Percentiles rank a stretch among this genome's conserved stretches.
Conservation (phyloP, 2,888 invertebrate species). For the Scaptomyza reducta region DNA sequence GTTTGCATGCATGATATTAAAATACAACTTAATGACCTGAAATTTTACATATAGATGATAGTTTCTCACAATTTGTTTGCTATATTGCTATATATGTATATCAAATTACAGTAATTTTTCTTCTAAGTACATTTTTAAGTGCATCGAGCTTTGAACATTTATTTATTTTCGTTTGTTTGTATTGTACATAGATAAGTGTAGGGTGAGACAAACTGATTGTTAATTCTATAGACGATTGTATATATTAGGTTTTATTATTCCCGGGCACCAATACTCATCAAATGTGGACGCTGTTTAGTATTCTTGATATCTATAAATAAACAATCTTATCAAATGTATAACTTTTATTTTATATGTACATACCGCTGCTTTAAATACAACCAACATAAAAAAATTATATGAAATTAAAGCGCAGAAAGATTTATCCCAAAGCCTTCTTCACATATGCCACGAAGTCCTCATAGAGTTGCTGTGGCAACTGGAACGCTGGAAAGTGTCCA, state of each 20-base stretch:
- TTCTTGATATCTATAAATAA: conserved; percentile 1
- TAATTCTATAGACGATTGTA: conserved; percentile 27
- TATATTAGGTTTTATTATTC: conserved; percentile 10
- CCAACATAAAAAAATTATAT: conserved; percentile 6
- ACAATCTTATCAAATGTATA: no score
- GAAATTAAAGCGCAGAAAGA: neutral
- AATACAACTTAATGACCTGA: no score
- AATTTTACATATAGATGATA: neutral
- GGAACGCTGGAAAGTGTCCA: conserved; percentile 95
- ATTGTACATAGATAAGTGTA: neutral
- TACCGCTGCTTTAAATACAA: conserved; percentile 30
- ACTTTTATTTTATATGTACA: no score
- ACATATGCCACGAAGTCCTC: conserved; percentile 88
- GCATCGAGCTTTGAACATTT: conserved; percentile 8
- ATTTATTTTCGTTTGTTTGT: neutral
- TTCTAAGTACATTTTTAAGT: conserved; percentile 23
- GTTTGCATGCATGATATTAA: no score
- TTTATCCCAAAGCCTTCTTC: conserved; percentile 71
- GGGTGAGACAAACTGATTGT: conserved; percentile 20
- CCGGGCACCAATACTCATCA: neutral
- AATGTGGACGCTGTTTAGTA: neutral
- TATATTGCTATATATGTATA: no score
- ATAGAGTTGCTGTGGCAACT: conserved; percentile 89
- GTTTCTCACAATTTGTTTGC: no score
- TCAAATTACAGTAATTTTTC: no score